Evolutionary conservation across 2,113 vertebrate species (phyloP), one percentile per base, ranked within the genome.

Genomic region (Nestor notabilis): DNA sequence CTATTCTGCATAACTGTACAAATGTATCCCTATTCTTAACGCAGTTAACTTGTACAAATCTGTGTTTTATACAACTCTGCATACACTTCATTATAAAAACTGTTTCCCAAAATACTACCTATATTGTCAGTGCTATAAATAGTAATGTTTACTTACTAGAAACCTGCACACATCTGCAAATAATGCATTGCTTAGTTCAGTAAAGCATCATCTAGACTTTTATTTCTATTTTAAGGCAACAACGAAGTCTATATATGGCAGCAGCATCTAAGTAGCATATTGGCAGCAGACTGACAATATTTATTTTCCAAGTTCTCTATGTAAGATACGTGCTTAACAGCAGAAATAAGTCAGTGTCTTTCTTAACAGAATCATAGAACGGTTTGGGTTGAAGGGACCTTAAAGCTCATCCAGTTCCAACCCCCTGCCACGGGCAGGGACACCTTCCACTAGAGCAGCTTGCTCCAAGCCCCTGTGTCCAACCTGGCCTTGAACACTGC

Each of bases 261-360:
- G 41, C 46, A 44, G n/a, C 47, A 56, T 4, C 17, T 7, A n/a
- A 50, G 37, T 2, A 43, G 13, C 2, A 2, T 7, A 10, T 0
- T 1, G 12, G n/a, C 18, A 63, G 31, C 0, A 41, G 35, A 70
- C 70, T 8, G 5, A 10, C 41, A 7, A 5, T 11, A 24, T 8
- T 49, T 75, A 20, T 25, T 41, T 60, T 7, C 31, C 17, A 23
- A 71, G 71, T 31, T 60, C 33, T 28, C 2, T 3, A 19, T 4
- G n/a, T 6, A 13, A 58, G 43, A 29, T 4, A 7, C 0, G 33
- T 8, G 13, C 68, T 10, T 3, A n/a, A 10, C 24, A 39, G 68
- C 41, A 7, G 39, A 17, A 52, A 6, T 2, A 23, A 72, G 20
- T 1, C 39, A 5, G 25, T 1, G 16, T 14, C 47, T 13, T 7